Percentiles rank a stretch among this genome's conserved stretches.
These are phyloP conservation scores for Hypomecis atomaria DNA, from an alignment of 2,888 invertebrate species.

Conservation along the genomic window DNA sequence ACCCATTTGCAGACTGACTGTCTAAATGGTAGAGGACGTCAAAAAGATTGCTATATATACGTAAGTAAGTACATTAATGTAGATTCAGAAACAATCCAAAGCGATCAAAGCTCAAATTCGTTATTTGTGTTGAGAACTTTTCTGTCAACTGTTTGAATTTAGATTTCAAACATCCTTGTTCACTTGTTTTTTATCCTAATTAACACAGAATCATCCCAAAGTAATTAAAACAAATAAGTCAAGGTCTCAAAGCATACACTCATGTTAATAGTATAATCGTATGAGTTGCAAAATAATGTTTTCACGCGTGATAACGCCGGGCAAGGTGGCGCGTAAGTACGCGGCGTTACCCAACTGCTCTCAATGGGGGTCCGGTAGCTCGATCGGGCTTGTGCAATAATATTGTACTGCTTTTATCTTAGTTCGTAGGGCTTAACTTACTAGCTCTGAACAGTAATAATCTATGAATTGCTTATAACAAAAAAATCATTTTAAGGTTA, in stretches of 20 bases:
- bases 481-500: no score
- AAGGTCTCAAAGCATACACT: conserved; percentile 32
- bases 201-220: neutral
- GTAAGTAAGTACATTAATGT: no score
- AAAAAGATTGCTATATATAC: no score
- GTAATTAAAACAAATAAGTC: conserved; percentile 12
- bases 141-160: no score
- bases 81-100: no score
- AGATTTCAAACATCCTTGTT: no score
- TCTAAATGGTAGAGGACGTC: no score
- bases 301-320: conserved; percentile 55
- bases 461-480: no score
- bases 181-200: no score
- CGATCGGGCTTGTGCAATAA: conserved; percentile 51
- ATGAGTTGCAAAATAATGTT: conserved; percentile 47
- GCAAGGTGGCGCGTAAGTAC: conserved; percentile 48
- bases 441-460: neutral
- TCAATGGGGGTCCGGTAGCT: conserved; percentile 50
- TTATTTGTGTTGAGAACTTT: no score
- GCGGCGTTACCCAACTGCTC: conserved; percentile 53
- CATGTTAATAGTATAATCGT: conserved; percentile 41
- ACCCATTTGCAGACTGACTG: no score
- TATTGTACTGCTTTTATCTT: conserved; percentile 18
- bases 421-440: conserved; percentile 3
- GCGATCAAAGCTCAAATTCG: no score